Base-by-base conservation (phyloP, 2,113 vertebrate species). In the Pundamilia nyererei region DNA sequence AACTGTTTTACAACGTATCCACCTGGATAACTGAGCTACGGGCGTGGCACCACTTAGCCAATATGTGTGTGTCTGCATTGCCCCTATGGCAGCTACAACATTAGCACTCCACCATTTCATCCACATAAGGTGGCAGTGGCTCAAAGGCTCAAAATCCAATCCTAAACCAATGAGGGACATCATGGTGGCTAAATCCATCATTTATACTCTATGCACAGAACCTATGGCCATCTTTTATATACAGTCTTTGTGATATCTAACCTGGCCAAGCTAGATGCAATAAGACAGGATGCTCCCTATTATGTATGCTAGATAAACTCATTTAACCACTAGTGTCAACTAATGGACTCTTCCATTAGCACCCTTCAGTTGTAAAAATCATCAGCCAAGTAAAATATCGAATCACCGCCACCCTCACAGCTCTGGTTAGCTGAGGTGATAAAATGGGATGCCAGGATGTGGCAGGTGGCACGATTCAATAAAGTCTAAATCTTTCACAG, bases 241-340 rank as follows among this genome's bases (percentile, higher is more conserved):
- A 47, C 40, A 75, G 40, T 15, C 65, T 15, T 24, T 42, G 65
- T 42, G 65, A 70, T 42, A 42, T 15, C 24, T 6, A 3, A 15
- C 6, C 6, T 9, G 4, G 1, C 40, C 9, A 45, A 29, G 65
- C 35, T 29, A 29, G 9, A 26, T 75, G 14, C 68, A 47, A 17
- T 17, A 47, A 75, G 40, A 0, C 68, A 72, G 15, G 1, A 75
- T 26, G 21, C 6, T 47, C 40, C 24, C 40, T 17, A 47, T 47
- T 29, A 7, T 9, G 0, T 47, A 75, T 47, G 19, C n/a, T 70
- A 75, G 40, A 47, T 5, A 47, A 47, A 45, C 40, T 47, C 0
- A 4, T 24, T 42, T 70, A 70, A 70, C n/a, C 21, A 42, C 7
- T 42, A 42, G 38, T 70, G 65, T 24, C 13, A 13, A 40, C 5